Evolutionary conservation across 2,888 invertebrate genomes (phyloP), one percentile per base, ranked within the genome.

Genomic region (Drosophila nigricruria): DNA sequence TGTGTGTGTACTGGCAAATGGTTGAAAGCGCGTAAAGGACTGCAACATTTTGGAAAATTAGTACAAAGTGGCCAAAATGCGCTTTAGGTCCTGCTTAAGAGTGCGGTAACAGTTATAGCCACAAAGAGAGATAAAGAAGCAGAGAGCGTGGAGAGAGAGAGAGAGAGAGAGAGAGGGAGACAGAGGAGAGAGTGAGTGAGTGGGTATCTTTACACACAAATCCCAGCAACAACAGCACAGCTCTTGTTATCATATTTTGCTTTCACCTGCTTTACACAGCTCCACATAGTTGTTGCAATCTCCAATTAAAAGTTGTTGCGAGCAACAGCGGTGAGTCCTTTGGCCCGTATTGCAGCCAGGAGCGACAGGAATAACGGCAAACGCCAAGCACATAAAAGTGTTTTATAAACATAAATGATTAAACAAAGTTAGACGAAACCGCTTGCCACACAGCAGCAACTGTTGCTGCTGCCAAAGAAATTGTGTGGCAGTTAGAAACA

Each of bases 391-490:
- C 67, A 78, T 73, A 72, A 78, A 73, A 75, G 64, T 79, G 82
- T 84, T 81, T 77, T 78, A 76, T 78, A 89, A 85, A 89, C 85
- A 85, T 78, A 86, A 82, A 82, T 89, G 71, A 82, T 86, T 88
- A 76, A 84, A 77, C 77, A 77, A 84, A 82, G 85, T 84, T 82
- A 64, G 40, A 61, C 50, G 27, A 77, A 73, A 32, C 43, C 40
- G 34, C 54, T 53, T n/a, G 54, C 53, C 53, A 38, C 36, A 64
- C 34, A 50, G 42, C 36, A 32, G 32, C 52, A 65, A 50, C 45
- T 27, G 47, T 58, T 58, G 58, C 36, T 58, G 58, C 20, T 38
- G 27, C 23, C 23, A 25, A 53, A 49, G 42, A 53, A 69, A 67
- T 49, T 50, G 58, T 42, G 49, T 36, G 49, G 18, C 43, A 61